phyloP scores from a whole-genome alignment of 2,888 invertebrate species.

The Hypselothyrea guttata region DNA sequence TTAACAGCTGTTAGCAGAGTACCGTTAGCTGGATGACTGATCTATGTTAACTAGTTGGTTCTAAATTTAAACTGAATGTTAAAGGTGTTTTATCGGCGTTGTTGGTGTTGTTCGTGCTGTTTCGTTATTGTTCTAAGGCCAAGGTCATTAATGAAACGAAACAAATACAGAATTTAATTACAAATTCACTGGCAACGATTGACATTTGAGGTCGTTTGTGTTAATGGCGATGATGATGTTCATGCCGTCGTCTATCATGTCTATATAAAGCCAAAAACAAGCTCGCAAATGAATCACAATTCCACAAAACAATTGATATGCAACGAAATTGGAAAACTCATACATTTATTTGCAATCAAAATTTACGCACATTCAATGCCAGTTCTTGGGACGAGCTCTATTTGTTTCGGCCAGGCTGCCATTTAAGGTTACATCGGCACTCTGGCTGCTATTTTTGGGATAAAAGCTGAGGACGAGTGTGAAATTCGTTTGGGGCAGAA shows the following conservation, averaged over 20 bases:
- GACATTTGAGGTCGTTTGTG: constrained; percentile 72
- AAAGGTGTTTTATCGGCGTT: constrained; percentile 42
- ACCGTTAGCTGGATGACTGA: constrained; percentile 56
- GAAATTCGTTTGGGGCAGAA: constrained; percentile 34
- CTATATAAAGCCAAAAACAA: constrained; percentile 60
- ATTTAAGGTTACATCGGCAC: background rate
- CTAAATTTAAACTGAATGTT: background rate
- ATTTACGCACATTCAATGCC: constrained; percentile 11
- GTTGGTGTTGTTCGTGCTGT: constrained; percentile 37
- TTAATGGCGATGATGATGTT: constrained; percentile 33
- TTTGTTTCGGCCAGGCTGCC: constrained; percentile 14
- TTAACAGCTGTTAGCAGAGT: constrained; percentile 53
- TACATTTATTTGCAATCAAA: background rate
- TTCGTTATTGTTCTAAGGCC: constrained; percentile 79
- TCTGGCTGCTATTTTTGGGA: background rate
- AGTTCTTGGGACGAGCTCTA: constrained; percentile 9
- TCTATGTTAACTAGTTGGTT: constrained; percentile 28
- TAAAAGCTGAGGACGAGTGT: background rate
- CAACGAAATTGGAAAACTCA: constrained; percentile 22
- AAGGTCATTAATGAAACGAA: constrained; percentile 66
- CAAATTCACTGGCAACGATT: constrained; percentile 46
- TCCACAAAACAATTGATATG: constrained; percentile 25
- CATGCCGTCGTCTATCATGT: constrained; percentile 46
- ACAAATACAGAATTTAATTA: constrained; percentile 47
- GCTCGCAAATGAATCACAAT: constrained; percentile 17